Evolutionary conservation across 2,888 invertebrate species (phyloP).

Genomic region (Colletes collaris): DNA sequence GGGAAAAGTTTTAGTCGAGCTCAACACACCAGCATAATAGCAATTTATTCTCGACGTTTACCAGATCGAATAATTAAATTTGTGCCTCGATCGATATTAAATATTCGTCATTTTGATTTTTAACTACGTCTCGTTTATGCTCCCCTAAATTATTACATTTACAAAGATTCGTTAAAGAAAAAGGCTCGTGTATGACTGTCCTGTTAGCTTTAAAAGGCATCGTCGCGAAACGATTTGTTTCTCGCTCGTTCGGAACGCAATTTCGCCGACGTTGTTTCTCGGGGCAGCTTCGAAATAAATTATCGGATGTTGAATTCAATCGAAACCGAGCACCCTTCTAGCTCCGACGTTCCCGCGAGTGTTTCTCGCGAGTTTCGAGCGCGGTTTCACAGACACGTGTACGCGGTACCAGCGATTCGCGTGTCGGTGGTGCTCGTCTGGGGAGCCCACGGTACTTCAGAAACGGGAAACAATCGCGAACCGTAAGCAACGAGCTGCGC

Average conservation of each 20-base stretch:
- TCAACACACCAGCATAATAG: no score
- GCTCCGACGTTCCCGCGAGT: not conserved
- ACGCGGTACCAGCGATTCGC: constrained; percentile 17
- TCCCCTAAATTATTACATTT: no score
- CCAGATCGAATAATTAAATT: no score
- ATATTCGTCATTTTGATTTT: no score
- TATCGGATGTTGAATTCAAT: constrained; percentile 25
- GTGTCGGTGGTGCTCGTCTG: constrained; percentile 15
- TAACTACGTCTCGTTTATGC: no score
- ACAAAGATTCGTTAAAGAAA: no score
- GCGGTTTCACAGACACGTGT: constrained; percentile 27
- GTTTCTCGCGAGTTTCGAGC: constrained; percentile 27
- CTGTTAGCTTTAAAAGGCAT: no score
- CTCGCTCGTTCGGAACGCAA: not conserved
- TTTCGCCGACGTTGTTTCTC: not conserved
- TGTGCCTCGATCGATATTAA: no score
- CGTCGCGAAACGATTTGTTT: not conserved
- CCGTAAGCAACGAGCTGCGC: constrained; percentile 4
- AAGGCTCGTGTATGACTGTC: no score
- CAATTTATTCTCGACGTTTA: no score
- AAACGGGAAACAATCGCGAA: constrained; percentile 45
- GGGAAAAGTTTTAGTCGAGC: no score
- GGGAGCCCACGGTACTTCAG: constrained; percentile 6
- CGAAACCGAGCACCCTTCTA: not conserved
- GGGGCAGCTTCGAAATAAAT: constrained; percentile 13